Percentiles rank a stretch among this genome's conserved stretches.
Conservation (phyloP, 2,113 vertebrate species). For the Camelus dromedarius region DNA sequence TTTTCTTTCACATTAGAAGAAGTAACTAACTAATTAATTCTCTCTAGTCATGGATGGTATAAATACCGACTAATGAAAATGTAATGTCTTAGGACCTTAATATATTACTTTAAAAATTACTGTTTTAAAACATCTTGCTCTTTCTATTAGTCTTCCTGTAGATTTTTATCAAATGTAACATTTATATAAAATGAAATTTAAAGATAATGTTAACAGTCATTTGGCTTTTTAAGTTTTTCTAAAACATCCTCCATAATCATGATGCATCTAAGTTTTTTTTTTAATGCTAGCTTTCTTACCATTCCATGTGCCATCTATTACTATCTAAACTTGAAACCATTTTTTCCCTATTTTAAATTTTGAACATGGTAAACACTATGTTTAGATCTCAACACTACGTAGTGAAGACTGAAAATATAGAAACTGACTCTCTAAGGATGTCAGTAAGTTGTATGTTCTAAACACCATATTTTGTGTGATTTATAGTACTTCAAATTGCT, state of each 20-base stretch:
- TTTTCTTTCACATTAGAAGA: constrained; percentile 65
- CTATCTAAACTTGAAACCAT: constrained; percentile 29
- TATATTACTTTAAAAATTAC: constrained; percentile 40
- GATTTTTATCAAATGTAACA: constrained; percentile 29
- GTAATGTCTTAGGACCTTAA: constrained; percentile 16
- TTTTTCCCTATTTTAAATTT: constrained; percentile 48
- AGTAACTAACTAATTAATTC: constrained; percentile 61
- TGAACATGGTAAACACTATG: neutral
- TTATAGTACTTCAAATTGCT: neutral
- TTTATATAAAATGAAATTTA: constrained; percentile 55
- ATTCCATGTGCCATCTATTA: neutral
- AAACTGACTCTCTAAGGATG: constrained; percentile 6
- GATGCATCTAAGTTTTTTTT: neutral
- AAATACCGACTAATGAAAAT: constrained; percentile 45
- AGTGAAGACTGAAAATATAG: constrained; percentile 41
- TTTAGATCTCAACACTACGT: constrained; percentile 26
- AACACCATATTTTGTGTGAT: neutral
- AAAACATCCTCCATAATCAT: neutral
- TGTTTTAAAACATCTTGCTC: neutral
- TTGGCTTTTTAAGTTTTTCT: constrained; percentile 23
- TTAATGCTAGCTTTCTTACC: neutral
- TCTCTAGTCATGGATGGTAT: constrained; percentile 1
- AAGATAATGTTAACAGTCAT: constrained; percentile 1
- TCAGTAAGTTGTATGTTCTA: constrained; percentile 45
- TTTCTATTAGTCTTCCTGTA: neutral